These are phyloP conservation scores for Ophion slaviceki DNA, from an alignment of 2,888 invertebrate species.

Conservation along the genomic window DNA sequence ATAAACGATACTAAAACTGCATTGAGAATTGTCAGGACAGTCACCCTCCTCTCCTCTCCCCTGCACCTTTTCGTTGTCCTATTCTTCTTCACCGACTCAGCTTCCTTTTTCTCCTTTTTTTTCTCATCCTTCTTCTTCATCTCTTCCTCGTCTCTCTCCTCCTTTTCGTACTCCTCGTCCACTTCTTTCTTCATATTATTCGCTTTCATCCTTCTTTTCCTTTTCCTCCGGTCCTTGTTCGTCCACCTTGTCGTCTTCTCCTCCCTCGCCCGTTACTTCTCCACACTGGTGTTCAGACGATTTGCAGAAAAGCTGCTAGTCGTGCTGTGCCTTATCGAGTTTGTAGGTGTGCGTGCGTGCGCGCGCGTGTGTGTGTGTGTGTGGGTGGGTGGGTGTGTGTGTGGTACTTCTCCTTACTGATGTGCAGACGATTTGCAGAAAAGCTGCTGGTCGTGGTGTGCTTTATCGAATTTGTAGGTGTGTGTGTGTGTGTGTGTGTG, in stretches of 20 bases:
- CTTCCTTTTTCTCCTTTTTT: not conserved
- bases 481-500: not conserved
- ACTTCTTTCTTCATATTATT: not conserved
- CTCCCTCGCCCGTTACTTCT: not conserved
- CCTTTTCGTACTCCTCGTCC: not conserved
- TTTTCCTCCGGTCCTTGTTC: not conserved
- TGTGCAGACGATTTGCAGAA: constrained; percentile 44
- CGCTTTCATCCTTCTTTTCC: not conserved
- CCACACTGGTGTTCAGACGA: constrained; percentile 24
- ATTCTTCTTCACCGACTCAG: not conserved
- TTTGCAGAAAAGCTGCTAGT: constrained; percentile 44
- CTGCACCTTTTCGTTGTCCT: not conserved
- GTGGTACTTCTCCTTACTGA: not conserved
- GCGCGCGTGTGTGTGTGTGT: not conserved
- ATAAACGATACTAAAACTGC: constrained; percentile 42
- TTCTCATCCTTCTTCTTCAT: not conserved
- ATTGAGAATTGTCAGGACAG: constrained; percentile 25
- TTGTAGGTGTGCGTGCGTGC: not conserved
- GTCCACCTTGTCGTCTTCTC: not conserved
- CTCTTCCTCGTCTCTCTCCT: not conserved
- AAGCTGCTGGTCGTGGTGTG: constrained; percentile 30
- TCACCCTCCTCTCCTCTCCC: not conserved
- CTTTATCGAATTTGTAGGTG: not conserved
- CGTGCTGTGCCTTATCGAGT: constrained; percentile 13
- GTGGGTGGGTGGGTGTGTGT: not conserved